Conservation (phyloP, 2,888 invertebrate genomes). For the Chrysomela aeneicollis region DNA sequence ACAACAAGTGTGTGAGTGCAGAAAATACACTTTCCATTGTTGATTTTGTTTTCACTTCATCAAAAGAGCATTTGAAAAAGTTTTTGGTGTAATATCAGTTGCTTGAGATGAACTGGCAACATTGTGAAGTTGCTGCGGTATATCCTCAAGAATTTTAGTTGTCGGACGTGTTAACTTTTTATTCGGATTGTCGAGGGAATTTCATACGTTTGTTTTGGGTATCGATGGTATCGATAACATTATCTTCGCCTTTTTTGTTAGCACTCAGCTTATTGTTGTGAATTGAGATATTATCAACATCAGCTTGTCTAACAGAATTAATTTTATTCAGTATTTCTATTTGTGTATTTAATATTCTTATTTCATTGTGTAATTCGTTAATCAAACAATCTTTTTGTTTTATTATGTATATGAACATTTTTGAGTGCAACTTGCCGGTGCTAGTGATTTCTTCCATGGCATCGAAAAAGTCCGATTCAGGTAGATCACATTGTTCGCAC, state of each 20-base stretch:
- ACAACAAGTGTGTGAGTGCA: too few relatives aligned
- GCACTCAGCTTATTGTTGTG: conserved; percentile 10
- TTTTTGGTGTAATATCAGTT: conserved; percentile 1
- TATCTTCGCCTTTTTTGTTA: conserved; percentile 15
- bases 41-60: conserved; percentile 11
- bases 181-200: conserved; percentile 10
- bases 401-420: conserved; percentile 13
- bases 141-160: conserved; percentile 13
- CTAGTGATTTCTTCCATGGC: conserved; percentile 7
- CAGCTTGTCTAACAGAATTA: neutral
- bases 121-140: conserved; percentile 12
- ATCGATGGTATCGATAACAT: neutral
- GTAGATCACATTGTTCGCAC: conserved; percentile 8
- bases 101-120: conserved; percentile 14
- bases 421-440: conserved; percentile 11
- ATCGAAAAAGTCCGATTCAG: conserved; percentile 11
- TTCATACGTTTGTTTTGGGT: neutral
- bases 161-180: conserved; percentile 5
- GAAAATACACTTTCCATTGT: conserved; percentile 12
- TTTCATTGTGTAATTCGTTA: conserved; percentile 8
- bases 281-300: conserved; percentile 8
- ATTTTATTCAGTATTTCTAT: conserved; percentile 13
- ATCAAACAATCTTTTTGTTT: conserved; percentile 15
- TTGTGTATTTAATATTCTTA: conserved; percentile 13
- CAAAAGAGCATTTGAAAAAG: neutral